phyloP scores from a whole-genome alignment of 92 coral and sea anemone species.

The Anthopleura xanthogrammica region DNA sequence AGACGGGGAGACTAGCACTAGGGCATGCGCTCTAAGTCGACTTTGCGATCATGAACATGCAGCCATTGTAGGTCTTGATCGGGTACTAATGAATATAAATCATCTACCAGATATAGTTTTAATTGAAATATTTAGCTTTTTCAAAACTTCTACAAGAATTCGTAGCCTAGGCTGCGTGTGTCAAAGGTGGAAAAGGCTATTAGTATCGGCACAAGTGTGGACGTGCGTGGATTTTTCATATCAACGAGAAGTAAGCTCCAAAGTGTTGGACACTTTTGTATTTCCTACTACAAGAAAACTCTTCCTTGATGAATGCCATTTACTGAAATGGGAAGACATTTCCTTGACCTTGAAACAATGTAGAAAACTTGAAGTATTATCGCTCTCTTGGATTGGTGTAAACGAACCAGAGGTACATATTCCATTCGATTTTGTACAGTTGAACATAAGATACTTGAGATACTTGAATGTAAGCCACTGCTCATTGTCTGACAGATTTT shows the following conservation, averaged over 20 bases:
- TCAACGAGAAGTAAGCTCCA: conserved; percentile 7
- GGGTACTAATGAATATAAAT: neutral
- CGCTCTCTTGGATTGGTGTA: conserved; percentile 6
- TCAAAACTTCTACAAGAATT: neutral
- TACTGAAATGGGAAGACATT: conserved; percentile 8
- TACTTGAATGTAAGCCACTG: conserved; percentile 3
- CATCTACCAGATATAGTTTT: neutral
- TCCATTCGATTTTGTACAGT: neutral
- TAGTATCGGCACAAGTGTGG: conserved; percentile 5
- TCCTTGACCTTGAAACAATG: conserved; percentile 12
- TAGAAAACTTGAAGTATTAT: conserved; percentile 11
- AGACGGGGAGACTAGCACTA: no score
- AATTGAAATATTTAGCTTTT: neutral
- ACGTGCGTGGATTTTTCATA: neutral
- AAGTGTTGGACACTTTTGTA: conserved; percentile 3
- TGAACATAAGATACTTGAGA: neutral
- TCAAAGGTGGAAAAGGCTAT: neutral
- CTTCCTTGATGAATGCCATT: neutral
- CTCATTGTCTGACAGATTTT: neutral
- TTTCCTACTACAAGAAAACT: neutral
- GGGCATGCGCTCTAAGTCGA: no score
- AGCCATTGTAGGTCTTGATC: neutral
- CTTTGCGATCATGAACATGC: no score
- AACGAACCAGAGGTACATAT: conserved; percentile 17
- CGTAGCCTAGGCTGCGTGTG: neutral